Evolutionary conservation across 2,113 vertebrate genomes (phyloP).

Genomic region (Oreocharis arfaki): DNA sequence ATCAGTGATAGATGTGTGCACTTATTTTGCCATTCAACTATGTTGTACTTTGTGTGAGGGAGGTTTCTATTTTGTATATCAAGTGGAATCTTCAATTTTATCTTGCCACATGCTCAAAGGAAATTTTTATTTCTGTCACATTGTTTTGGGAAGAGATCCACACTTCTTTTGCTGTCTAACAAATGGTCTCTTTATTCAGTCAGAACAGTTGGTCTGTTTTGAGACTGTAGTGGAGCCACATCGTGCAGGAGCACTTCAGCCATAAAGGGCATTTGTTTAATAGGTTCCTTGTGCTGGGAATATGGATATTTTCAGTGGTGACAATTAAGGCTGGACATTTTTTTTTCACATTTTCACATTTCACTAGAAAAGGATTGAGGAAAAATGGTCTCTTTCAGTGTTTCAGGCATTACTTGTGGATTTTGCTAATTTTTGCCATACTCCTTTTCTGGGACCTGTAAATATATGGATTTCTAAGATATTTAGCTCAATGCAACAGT

Average conservation of each 20-base stretch:
- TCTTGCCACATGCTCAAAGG: background rate
- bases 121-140: background rate
- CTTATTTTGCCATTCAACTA: background rate
- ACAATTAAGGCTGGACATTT: background rate
- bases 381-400: background rate
- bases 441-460: background rate
- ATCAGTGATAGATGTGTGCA: fast-evolving
- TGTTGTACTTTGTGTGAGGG: background rate
- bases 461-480: background rate
- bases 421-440: background rate
- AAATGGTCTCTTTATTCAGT: background rate
- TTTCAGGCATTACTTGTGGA: background rate
- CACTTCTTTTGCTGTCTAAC: background rate
- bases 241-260: background rate
- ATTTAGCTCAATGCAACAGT: background rate
- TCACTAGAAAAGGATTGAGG: background rate
- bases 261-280: background rate
- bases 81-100: background rate
- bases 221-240: background rate
- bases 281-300: background rate
- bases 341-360: background rate
- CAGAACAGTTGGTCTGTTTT: background rate
- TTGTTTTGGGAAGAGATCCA: background rate
- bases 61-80: background rate
- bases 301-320: background rate